Percentiles rank a stretch among this genome's conserved stretches.
Evolutionary conservation across 2,888 invertebrate species (phyloP).

Genomic region (Polydesmus complanatus): DNA sequence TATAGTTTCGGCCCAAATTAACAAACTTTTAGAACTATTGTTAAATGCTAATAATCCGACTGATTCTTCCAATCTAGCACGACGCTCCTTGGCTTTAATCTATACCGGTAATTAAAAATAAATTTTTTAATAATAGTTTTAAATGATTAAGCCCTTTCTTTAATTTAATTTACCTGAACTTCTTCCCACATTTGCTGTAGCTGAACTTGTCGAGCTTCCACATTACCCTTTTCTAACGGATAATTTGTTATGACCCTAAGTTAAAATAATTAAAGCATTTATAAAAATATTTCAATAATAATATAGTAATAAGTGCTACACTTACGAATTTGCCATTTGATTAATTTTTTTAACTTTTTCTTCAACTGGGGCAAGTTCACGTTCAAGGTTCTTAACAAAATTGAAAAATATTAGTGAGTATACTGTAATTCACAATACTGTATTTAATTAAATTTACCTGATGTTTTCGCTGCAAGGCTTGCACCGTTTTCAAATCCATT

Average conservation of each 20-base stretch:
- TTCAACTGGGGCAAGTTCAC: constrained; percentile 84
- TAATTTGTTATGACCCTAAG: constrained; percentile 74
- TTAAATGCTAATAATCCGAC: constrained; percentile 91
- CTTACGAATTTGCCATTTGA: constrained; percentile 67
- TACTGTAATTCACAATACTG: constrained; percentile 5
- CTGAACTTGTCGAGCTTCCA: constrained; percentile 67
- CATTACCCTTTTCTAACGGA: constrained; percentile 75
- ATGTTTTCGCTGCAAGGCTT: constrained; percentile 78
- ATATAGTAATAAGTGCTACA: too few relatives aligned
- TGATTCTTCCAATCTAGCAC: constrained; percentile 75
- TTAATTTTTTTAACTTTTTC: constrained; percentile 79
- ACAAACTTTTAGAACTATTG: constrained; percentile 58
- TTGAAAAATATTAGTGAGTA: too few relatives aligned
- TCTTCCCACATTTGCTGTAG: constrained; percentile 77
- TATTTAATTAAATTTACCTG: constrained; percentile 50
- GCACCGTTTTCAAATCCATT: constrained; percentile 77
- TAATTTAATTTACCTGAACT: constrained; percentile 39
- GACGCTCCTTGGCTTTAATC: constrained; percentile 67
- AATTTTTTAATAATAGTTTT: constrained; percentile 4
- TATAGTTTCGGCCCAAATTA: constrained; percentile 68
- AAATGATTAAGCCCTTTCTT: background rate
- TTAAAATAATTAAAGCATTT: background rate
- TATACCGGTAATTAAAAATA: constrained; percentile 29
- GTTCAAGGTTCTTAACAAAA: constrained; percentile 58
- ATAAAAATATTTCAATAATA: too few relatives aligned